Percentiles rank a stretch among this genome's conserved stretches.
Conservation (phyloP, 2,888 invertebrate genomes). For the Kuschelorhynchus macadamiae region DNA sequence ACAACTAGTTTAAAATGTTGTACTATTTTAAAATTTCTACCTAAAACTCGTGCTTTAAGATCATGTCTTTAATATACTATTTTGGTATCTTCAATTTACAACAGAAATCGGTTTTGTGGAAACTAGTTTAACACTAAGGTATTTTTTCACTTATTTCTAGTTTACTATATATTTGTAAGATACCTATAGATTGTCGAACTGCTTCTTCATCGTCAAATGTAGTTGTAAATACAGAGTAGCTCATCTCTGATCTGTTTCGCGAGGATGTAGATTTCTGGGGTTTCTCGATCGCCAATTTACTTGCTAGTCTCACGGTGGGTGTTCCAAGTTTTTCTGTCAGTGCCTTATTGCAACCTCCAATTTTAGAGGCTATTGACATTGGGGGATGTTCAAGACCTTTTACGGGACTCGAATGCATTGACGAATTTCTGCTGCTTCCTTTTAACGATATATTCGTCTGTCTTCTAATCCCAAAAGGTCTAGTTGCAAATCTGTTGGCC, state of each 20-base stretch:
- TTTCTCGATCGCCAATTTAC: background rate
- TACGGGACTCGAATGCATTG: too few relatives aligned
- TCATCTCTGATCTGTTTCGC: background rate
- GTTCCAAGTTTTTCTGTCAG: constrained; percentile 2
- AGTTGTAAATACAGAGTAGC: constrained; percentile 25
- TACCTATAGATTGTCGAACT: background rate
- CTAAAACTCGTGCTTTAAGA: too few relatives aligned
- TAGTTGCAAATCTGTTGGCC: too few relatives aligned
- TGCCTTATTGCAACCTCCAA: background rate
- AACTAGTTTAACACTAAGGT: too few relatives aligned
- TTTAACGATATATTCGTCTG: background rate
- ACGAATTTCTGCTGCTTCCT: background rate
- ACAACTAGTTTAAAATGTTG: too few relatives aligned
- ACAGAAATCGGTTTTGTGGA: too few relatives aligned
- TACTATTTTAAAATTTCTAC: too few relatives aligned
- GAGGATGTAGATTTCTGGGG: constrained; percentile 3
- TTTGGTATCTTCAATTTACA: too few relatives aligned
- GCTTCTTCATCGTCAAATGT: constrained; percentile 10
- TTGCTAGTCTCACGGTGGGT: constrained; percentile 4
- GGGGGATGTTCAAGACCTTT: background rate
- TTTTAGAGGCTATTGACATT: constrained; percentile 1
- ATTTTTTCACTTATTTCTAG: too few relatives aligned
- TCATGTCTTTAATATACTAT: too few relatives aligned
- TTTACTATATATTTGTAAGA: background rate
- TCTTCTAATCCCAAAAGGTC: too few relatives aligned